These are phyloP conservation scores for Egretta garzetta DNA, from an alignment of 2,113 vertebrate genomes.

Conservation along the genomic window DNA sequence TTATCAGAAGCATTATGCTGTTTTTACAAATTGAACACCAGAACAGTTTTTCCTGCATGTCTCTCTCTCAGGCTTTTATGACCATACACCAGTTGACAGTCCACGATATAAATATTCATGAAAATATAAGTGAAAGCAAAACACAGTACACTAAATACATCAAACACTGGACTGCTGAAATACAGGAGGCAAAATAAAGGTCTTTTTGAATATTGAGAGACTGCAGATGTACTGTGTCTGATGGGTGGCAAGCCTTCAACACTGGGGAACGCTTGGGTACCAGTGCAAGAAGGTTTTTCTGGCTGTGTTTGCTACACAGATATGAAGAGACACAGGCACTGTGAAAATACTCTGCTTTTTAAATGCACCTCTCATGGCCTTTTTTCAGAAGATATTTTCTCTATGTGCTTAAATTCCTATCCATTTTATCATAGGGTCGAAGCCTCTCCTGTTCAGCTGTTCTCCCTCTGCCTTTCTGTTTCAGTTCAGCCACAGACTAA, in stretches of 20 bases:
- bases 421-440: neutral
- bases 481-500: neutral
- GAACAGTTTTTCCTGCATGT: neutral
- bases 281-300: neutral
- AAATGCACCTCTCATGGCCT: accelerated
- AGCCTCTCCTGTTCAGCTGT: neutral
- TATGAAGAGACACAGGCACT: accelerated
- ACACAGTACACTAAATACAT: neutral
- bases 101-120: neutral
- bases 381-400: neutral
- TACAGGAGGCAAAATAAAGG: neutral
- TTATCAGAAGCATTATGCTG: neutral
- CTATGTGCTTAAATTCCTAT: neutral
- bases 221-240: neutral
- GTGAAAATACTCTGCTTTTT: neutral
- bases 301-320: neutral
- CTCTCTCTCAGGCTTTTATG: neutral
- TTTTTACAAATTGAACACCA: neutral
- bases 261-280: neutral
- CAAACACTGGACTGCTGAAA: neutral
- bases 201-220: neutral
- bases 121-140: neutral
- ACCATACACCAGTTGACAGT: neutral
- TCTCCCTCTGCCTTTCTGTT: neutral
- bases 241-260: neutral